These are phyloP conservation scores for Platysteira castanea DNA, from an alignment of 2,113 vertebrate genomes.

Conservation along the genomic window DNA sequence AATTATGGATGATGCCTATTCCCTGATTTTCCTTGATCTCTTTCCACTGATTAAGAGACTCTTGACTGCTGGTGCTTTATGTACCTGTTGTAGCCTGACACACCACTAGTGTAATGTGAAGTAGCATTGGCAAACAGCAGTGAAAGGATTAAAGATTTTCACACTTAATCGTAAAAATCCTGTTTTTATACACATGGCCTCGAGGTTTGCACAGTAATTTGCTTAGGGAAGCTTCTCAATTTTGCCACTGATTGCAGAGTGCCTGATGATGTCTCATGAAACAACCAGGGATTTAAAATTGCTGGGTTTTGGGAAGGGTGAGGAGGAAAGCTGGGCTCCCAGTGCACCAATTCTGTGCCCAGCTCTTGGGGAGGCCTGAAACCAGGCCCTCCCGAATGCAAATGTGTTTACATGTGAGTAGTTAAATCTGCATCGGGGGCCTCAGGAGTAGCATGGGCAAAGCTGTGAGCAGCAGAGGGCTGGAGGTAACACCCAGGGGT, in stretches of 20 bases:
- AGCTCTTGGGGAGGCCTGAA: background rate
- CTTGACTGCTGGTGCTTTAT: background rate
- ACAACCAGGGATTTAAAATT: background rate
- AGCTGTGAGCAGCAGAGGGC: background rate
- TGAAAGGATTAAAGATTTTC: background rate
- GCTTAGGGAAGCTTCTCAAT: background rate
- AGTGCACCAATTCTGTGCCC: background rate
- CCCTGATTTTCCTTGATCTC: background rate
- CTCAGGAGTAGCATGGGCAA: background rate
- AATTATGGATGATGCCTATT: background rate
- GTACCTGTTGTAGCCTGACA: background rate
- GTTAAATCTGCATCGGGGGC: background rate
- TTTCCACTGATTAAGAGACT: background rate
- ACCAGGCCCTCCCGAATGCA: background rate
- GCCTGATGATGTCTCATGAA: background rate
- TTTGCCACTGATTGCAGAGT: background rate
- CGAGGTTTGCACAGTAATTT: background rate
- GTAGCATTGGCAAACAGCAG: background rate
- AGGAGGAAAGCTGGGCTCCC: background rate
- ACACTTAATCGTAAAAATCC: background rate
- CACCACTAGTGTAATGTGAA: background rate
- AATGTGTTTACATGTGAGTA: accelerated
- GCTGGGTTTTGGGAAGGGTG: background rate
- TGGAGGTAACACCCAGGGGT: background rate
- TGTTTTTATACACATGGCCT: background rate